Evolutionary conservation across 35 echinoderm and acorn worm species (phyloP).

Genomic region (Ptychodera flava): DNA sequence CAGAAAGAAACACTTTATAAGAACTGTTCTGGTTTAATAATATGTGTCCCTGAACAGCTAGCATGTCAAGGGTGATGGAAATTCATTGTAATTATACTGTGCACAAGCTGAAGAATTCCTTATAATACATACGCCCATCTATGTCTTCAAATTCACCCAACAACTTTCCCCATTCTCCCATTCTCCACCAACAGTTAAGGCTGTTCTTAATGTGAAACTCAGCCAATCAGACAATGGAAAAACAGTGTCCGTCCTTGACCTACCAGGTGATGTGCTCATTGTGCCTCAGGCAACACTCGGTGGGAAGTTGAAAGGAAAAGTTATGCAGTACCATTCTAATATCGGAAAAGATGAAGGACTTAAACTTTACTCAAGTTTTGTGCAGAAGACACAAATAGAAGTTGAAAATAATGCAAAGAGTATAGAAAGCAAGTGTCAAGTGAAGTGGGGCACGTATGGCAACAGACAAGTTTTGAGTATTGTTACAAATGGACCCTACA

Average conservation of each 20-base stretch:
- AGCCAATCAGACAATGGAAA: slow-evolving; percentile 41
- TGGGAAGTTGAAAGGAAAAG: slow-evolving; percentile 77
- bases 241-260: slow-evolving; percentile 56
- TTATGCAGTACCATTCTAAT: slow-evolving; percentile 86
- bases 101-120: too few species aligned
- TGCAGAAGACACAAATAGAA: slow-evolving; percentile 12
- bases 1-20: too few species aligned
- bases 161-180: too few species aligned
- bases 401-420: slow-evolving; percentile 29
- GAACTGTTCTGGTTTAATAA: too few species aligned
- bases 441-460: slow-evolving; percentile 70
- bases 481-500: slow-evolving; percentile 72
- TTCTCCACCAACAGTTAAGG: too few species aligned
- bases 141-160: too few species aligned
- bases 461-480: slow-evolving; percentile 63
- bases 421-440: slow-evolving; percentile 31
- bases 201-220: slow-evolving; percentile 48
- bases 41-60: too few species aligned
- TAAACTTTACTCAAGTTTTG: slow-evolving; percentile 57
- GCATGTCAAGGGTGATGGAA: too few species aligned
- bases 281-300: slow-evolving; percentile 81
- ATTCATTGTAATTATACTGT: too few species aligned
- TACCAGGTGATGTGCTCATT: slow-evolving; percentile 63
- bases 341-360: slow-evolving; percentile 57
- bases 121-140: too few species aligned